A percentile compares a stretch with the other conserved stretches of the same genome.
phyloP scores from a whole-genome alignment of 2,888 invertebrate genomes.

The Litoditis marina region DNA sequence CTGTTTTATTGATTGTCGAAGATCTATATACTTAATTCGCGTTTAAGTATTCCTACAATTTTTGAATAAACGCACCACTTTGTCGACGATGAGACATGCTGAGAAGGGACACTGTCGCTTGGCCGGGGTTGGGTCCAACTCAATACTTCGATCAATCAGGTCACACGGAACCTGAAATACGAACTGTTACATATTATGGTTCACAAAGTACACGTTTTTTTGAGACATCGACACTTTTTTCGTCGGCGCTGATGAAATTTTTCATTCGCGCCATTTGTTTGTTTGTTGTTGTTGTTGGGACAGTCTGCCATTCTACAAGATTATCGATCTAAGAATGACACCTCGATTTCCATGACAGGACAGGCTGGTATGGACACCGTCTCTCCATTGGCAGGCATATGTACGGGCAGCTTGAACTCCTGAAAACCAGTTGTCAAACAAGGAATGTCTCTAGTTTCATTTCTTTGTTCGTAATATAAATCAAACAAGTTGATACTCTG shows the following conservation, averaged over 20 bases:
- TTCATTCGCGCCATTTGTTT: background rate
- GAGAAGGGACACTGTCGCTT: slow-evolving; percentile 55
- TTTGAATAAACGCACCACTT: slow-evolving; percentile 20
- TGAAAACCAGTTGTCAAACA: no score
- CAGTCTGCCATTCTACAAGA: no score
- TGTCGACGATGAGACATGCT: slow-evolving; percentile 45
- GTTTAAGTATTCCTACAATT: no score
- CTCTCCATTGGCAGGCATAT: slow-evolving; percentile 89
- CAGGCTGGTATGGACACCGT: slow-evolving; percentile 74
- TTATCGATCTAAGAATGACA: no score
- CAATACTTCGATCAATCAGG: slow-evolving; percentile 28
- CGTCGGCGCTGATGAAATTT: background rate
- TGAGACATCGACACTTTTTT: no score
- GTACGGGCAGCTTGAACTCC: slow-evolving; percentile 57
- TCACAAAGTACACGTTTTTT: background rate
- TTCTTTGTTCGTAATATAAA: no score
- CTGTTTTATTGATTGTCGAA: no score
- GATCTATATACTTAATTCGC: no score
- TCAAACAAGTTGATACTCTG: slow-evolving; percentile 10
- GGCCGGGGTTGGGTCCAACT: slow-evolving; percentile 41
- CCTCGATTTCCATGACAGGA: slow-evolving; percentile 36
- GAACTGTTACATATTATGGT: background rate
- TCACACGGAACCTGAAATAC: slow-evolving; percentile 19
- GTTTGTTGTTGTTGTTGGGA: background rate
- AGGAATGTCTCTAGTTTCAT: no score